A percentile compares a stretch with the other conserved stretches of the same genome.
Evolutionary conservation across 1,140 invertebrate genomes (phyloP).

Genomic region (Mya arenaria): DNA sequence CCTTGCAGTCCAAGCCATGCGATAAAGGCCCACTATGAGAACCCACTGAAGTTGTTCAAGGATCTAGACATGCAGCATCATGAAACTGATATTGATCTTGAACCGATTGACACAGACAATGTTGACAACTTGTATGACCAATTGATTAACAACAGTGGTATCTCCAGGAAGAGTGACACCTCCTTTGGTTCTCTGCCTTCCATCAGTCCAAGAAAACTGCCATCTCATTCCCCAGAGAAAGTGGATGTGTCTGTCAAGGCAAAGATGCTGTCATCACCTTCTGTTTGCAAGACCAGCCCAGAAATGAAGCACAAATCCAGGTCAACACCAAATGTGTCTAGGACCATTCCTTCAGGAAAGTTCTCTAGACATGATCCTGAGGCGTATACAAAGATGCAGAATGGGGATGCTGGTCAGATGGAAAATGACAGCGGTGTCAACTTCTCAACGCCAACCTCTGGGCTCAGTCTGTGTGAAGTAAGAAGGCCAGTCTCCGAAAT

Average conservation of each 20-base stretch:
- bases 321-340: conserved; percentile 1
- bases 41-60: conserved; percentile 42
- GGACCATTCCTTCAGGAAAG: neutral
- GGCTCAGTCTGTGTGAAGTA: conserved; percentile 9
- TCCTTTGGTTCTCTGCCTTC: neutral
- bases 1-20: conserved; percentile 21
- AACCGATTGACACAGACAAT: neutral
- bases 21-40: conserved; percentile 48
- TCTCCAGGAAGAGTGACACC: neutral
- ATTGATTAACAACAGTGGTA: neutral
- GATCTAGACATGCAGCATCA: neutral
- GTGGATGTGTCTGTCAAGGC: neutral
- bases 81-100: conserved; percentile 1
- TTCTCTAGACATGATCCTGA: neutral
- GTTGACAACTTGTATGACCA: neutral
- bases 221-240: neutral
- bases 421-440: conserved; percentile 31
- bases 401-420: neutral
- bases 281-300: neutral
- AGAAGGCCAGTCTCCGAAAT: conserved; percentile 6
- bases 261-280: neutral
- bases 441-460: conserved; percentile 26
- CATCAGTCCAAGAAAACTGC: neutral
- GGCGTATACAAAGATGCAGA: neutral
- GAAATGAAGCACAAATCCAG: neutral